phyloP scores from a whole-genome alignment of 2,888 invertebrate genomes.

The Stratiomys singularior region DNA sequence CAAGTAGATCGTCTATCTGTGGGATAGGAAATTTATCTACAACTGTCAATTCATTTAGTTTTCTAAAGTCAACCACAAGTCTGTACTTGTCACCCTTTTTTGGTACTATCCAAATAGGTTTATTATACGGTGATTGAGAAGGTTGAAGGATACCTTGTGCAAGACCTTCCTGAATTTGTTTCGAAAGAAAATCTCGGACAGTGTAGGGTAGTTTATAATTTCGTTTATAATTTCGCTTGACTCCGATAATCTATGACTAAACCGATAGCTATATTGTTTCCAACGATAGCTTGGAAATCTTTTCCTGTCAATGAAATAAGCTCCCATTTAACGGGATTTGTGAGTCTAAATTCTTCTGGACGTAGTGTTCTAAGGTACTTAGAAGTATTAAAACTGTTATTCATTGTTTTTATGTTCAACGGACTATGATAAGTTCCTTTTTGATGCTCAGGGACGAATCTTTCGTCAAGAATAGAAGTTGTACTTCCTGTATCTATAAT shows the following conservation, averaged over 20 bases:
- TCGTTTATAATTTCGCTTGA: neutral
- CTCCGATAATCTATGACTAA: neutral
- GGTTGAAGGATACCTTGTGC: too few species aligned
- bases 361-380: neutral
- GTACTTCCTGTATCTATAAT: too few species aligned
- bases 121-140: too few species aligned
- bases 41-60: constrained; percentile 45
- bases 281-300: constrained; percentile 8
- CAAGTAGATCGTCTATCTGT: constrained; percentile 50
- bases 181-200: too few species aligned
- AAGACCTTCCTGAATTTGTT: too few species aligned
- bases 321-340: neutral
- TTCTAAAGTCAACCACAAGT: too few species aligned
- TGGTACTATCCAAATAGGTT: too few species aligned
- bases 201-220: constrained; percentile 3
- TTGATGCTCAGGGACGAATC: constrained; percentile 16
- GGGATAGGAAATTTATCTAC: constrained; percentile 36
- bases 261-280: neutral
- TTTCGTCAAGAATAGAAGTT: constrained; percentile 4
- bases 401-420: too few species aligned
- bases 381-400: too few species aligned
- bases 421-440: too few species aligned
- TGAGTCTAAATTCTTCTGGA: constrained; percentile 6
- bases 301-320: neutral
- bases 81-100: too few species aligned